phyloP scores from a whole-genome alignment of 2,797 vertebrate species.

The Lepilemur ruficaudatus region DNA sequence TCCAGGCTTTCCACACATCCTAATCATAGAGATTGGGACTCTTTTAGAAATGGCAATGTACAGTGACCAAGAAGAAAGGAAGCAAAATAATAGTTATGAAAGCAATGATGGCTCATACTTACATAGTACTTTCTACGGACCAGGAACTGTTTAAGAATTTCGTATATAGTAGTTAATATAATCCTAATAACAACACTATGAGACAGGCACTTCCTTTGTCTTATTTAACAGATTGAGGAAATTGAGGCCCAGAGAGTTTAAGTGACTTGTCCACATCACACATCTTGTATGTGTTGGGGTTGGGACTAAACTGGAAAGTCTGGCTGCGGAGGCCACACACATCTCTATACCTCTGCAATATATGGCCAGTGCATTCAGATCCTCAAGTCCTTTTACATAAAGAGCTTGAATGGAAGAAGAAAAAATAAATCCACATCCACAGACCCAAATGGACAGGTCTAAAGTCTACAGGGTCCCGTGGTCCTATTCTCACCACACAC shows the following conservation, averaged over 20 bases:
- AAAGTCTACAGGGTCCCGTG: neutral
- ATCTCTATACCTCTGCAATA: neutral
- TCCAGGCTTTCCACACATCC: neutral
- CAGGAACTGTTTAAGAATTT: neutral
- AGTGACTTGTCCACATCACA: neutral
- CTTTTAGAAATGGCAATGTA: neutral
- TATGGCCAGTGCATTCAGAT: neutral
- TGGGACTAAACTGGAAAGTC: neutral
- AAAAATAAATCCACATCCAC: neutral
- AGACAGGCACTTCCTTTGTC: neutral
- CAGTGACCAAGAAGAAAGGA: neutral
- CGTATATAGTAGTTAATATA: neutral
- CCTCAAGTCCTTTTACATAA: neutral
- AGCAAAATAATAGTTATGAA: neutral
- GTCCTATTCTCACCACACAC: neutral
- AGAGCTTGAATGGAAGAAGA: neutral
- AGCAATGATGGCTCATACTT: neutral
- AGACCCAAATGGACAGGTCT: neutral
- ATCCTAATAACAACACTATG: neutral
- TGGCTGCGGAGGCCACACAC: neutral
- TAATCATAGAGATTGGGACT: neutral
- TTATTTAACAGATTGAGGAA: neutral
- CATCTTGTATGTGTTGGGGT: no score
- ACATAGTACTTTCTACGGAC: fast-evolving
- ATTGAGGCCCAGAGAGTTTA: neutral